A percentile compares a stretch with the other conserved stretches of the same genome.
Evolutionary conservation across 2,888 invertebrate species (phyloP).

Genomic region (Drosophila nigricruria): DNA sequence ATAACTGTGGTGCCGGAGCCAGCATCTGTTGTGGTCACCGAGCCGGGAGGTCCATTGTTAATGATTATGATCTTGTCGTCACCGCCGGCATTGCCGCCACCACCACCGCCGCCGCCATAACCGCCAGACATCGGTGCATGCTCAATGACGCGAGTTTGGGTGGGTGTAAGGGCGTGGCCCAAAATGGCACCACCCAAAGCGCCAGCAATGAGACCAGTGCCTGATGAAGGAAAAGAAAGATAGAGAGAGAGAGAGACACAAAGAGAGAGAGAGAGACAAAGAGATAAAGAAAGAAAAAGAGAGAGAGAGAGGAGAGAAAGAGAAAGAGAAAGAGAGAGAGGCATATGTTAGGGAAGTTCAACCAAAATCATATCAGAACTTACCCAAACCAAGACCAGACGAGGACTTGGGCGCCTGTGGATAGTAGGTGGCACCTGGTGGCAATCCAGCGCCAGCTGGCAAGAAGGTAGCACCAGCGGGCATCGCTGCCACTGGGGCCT

Average conservation of each 20-base stretch:
- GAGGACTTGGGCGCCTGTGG: conserved; percentile 78
- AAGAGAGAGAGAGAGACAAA: no score
- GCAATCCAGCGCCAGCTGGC: conserved; percentile 65
- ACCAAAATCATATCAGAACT: conserved; percentile 11
- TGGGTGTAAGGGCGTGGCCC: conserved; percentile 83
- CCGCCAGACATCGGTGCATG: conserved; percentile 47
- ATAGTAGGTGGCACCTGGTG: conserved; percentile 75
- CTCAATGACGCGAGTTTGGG: conserved; percentile 74
- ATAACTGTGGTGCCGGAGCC: conserved; percentile 80
- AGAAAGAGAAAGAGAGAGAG: no score
- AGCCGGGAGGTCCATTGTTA: conserved; percentile 84
- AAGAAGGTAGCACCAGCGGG: conserved; percentile 77
- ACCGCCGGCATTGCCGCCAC: conserved; percentile 45
- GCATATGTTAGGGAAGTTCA: neutral
- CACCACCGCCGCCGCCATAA: conserved; percentile 49
- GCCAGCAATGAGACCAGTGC: conserved; percentile 83
- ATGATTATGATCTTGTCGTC: conserved; percentile 84
- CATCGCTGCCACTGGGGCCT: conserved; percentile 62
- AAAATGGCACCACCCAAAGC: conserved; percentile 83
- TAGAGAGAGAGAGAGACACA: neutral
- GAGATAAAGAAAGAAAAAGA: no score
- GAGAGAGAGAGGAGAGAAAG: no score
- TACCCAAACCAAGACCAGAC: conserved; percentile 83
- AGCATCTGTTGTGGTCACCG: conserved; percentile 77
- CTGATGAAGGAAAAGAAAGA: conserved; percentile 50